These are phyloP conservation scores for Gephyroberyx darwinii DNA, from an alignment of 2,797 vertebrate genomes.

Conservation along the genomic window DNA sequence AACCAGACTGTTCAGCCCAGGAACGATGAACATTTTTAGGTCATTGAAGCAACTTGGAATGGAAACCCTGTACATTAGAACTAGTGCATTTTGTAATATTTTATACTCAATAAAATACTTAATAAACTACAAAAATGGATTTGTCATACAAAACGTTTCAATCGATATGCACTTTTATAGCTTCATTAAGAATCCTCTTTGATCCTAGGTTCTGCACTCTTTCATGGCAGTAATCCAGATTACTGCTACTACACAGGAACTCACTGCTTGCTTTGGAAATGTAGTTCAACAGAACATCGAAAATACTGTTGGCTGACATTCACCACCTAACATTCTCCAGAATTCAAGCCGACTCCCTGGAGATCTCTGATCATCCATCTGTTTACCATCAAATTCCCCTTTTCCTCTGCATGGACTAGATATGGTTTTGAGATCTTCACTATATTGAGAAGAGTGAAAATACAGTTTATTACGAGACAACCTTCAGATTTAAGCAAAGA, in stretches of 20 bases:
- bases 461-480: no score
- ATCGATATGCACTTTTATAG: neutral
- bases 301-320: neutral
- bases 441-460: no score
- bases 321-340: no score
- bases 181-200: conserved; percentile 8
- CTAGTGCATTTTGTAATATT: conserved; percentile 5
- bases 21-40: no score
- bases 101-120: neutral
- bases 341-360: neutral
- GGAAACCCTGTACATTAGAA: neutral
- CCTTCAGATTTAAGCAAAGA: no score
- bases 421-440: no score
- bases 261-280: neutral
- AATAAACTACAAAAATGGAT: neutral
- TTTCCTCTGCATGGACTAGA: no score
- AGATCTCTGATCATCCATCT: neutral
- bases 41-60: no score
- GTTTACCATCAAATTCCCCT: conserved; percentile 2
- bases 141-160: conserved; percentile 6
- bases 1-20: no score
- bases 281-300: conserved; percentile 6
- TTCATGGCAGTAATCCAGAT: neutral
- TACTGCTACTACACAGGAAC: neutral
- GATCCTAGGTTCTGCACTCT: neutral